These are phyloP conservation scores for Linnaemya vulpina DNA, from an alignment of 2,888 invertebrate genomes.

Conservation along the genomic window DNA sequence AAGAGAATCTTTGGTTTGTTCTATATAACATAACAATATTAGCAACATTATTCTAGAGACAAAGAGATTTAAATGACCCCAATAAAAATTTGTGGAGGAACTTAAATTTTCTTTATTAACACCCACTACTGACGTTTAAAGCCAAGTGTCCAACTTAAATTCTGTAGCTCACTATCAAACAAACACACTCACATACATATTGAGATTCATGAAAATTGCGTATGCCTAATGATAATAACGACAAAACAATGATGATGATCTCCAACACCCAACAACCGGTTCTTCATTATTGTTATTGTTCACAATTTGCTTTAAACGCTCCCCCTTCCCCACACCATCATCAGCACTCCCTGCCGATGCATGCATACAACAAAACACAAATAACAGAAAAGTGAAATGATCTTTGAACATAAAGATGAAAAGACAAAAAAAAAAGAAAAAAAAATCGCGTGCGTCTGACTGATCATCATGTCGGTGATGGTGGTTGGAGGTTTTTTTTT, in stretches of 20 bases:
- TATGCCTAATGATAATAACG: constrained; percentile 41
- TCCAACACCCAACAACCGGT: constrained; percentile 72
- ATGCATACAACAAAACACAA: constrained; percentile 11
- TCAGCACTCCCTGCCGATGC: constrained; percentile 22
- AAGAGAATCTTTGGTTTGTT: too few species aligned
- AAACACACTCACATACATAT: constrained; percentile 14
- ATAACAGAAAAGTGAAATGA: constrained; percentile 42
- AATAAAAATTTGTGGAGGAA: too few species aligned
- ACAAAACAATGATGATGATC: constrained; percentile 55
- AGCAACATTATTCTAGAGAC: too few species aligned
- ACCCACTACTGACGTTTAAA: neutral
- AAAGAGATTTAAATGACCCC: too few species aligned
- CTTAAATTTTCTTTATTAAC: neutral
- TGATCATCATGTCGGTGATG: constrained; percentile 71
- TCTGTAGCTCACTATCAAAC: neutral
- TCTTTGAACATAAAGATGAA: constrained; percentile 56
- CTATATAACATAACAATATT: too few species aligned
- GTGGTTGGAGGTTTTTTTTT: constrained; percentile 62
- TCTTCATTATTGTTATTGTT: constrained; percentile 56
- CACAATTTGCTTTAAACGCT: constrained; percentile 20
- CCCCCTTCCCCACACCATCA: neutral
- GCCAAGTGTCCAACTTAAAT: constrained; percentile 12
- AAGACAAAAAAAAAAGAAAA: neutral
- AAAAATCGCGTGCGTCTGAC: constrained; percentile 61
- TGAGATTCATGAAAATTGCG: constrained; percentile 34